Percentiles rank a stretch among this genome's conserved stretches.
Evolutionary conservation across 2,113 vertebrate genomes (phyloP).

Genomic region (Menidia beryllina): DNA sequence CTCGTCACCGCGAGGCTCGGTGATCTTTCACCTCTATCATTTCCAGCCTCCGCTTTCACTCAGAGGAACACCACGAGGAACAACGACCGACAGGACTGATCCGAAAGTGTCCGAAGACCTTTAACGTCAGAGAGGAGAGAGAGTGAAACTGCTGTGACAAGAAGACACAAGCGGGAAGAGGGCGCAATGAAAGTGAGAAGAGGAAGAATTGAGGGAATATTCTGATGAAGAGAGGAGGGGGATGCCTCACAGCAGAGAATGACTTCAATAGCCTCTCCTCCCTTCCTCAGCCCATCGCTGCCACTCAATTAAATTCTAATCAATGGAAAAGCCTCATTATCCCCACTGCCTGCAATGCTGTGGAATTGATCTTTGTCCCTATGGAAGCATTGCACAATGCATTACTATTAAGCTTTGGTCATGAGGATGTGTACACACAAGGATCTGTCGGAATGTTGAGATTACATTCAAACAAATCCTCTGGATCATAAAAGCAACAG

Average conservation of each 20-base stretch:
- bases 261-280: conserved; percentile 62
- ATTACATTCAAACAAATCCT: background rate
- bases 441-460: background rate
- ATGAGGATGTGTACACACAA: conserved; percentile 21
- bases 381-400: conserved; percentile 46
- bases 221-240: no score
- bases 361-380: conserved; percentile 69
- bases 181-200: conserved; percentile 1
- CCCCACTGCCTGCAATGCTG: conserved; percentile 63
- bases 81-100: conserved; percentile 29
- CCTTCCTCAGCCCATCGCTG: conserved; percentile 55
- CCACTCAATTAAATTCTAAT: conserved; percentile 78
- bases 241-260: conserved; percentile 29
- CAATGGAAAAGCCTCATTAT: conserved; percentile 80
- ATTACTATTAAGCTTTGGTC: conserved; percentile 49
- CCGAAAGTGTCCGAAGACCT: conserved; percentile 14
- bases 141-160: background rate
- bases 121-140: background rate
- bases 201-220: conserved; percentile 21
- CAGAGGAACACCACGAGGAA: conserved; percentile 5
- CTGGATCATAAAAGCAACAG: background rate
- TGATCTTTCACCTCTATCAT: conserved; percentile 55
- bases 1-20: conserved; percentile 22
- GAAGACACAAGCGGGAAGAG: background rate
- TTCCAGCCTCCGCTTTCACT: background rate